phyloP scores from a whole-genome alignment of 2,888 invertebrate genomes.

The Drosophila kokeensis region DNA sequence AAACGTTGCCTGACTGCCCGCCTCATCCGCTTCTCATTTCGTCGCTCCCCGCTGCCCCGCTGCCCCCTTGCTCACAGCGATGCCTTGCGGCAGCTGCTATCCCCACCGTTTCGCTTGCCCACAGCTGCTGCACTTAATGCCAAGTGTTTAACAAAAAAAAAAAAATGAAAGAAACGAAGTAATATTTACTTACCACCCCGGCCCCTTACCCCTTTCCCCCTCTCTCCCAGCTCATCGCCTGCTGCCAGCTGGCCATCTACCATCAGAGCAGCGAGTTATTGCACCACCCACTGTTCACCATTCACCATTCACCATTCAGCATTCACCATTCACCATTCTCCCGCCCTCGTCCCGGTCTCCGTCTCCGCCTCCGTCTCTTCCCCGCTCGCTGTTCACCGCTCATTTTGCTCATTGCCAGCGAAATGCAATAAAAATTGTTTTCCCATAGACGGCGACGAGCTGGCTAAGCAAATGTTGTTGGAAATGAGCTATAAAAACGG shows the following conservation, averaged over 20 bases:
- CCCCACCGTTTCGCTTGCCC: slow-evolving; percentile 29
- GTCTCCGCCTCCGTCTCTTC: not conserved
- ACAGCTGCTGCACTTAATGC: slow-evolving; percentile 79
- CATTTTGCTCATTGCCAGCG: slow-evolving; percentile 75
- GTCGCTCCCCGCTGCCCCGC: not conserved
- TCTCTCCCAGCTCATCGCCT: not conserved
- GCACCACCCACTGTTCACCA: slow-evolving; percentile 16
- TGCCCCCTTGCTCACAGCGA: slow-evolving; percentile 5
- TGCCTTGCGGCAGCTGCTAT: slow-evolving; percentile 57
- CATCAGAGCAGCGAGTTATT: slow-evolving; percentile 23
- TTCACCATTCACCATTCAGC: slow-evolving; percentile 18
- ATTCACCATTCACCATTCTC: slow-evolving; percentile 30
- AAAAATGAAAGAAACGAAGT: slow-evolving; percentile 47
- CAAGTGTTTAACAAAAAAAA: slow-evolving; percentile 75
- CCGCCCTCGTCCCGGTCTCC: not conserved
- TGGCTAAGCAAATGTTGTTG: slow-evolving; percentile 79
- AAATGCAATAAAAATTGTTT: slow-evolving; percentile 82
- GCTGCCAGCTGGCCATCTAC: slow-evolving; percentile 18
- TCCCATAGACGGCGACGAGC: slow-evolving; percentile 55
- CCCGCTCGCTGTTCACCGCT: slow-evolving; percentile 33
- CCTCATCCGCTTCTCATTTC: slow-evolving; percentile 34
- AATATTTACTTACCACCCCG: slow-evolving; percentile 72
- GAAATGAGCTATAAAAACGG: slow-evolving; percentile 80
- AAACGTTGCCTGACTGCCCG: slow-evolving; percentile 76
- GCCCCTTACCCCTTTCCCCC: not conserved